Percentiles rank a stretch among this genome's conserved stretches.
Conservation (phyloP, 2,888 invertebrate genomes). For the Tipula lateralis region DNA sequence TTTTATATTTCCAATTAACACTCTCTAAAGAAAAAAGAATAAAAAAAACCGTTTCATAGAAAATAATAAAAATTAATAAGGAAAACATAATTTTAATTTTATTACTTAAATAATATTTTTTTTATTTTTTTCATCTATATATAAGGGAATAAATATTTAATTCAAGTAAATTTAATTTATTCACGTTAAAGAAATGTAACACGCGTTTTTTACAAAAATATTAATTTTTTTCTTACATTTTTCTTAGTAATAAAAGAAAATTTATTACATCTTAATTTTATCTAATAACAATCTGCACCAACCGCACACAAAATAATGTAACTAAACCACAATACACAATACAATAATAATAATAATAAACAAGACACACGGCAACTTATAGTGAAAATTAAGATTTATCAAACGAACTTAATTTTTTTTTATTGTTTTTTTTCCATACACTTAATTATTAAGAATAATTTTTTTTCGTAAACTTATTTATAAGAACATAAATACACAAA, state of each 20-base stretch:
- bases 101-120: neutral
- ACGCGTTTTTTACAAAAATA: neutral
- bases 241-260: neutral
- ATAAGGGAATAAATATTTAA: neutral
- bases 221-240: neutral
- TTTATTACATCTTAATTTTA: neutral
- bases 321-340: neutral
- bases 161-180: neutral
- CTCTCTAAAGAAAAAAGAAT: neutral
- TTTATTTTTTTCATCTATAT: neutral
- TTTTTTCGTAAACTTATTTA: neutral
- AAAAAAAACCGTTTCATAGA: neutral
- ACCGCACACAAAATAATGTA: neutral
- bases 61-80: constrained; percentile 24
- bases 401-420: neutral
- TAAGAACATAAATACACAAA: neutral
- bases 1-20: constrained; percentile 6
- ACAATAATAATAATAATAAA: neutral
- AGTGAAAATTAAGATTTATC: neutral
- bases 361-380: neutral
- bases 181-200: neutral
- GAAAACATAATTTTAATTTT: constrained; percentile 24
- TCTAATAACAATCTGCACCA: neutral
- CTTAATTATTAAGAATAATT: neutral
- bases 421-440: neutral